Conservation (phyloP, 2,888 invertebrate species). For the Nomada fabriciana region DNA sequence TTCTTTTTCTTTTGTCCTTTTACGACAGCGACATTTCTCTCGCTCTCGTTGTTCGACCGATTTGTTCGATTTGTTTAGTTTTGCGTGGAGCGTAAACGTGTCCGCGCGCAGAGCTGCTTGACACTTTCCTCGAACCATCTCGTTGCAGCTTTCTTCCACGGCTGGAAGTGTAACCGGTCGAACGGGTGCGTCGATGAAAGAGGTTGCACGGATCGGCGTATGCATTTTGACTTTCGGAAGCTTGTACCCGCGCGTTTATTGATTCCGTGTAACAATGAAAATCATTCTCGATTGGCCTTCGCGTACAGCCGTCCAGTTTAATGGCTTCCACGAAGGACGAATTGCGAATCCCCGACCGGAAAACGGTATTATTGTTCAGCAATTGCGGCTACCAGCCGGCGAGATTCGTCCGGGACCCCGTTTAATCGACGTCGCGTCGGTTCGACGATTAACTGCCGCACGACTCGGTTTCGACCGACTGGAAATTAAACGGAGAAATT, state of each 20-base stretch:
- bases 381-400: constrained; percentile 20
- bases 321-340: not conserved
- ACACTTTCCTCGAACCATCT: not conserved
- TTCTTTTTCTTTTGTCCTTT: too few relatives aligned
- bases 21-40: too few relatives aligned
- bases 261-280: too few relatives aligned
- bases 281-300: not conserved
- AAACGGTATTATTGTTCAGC: not conserved
- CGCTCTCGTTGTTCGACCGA: not conserved
- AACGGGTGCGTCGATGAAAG: not conserved
- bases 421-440: not conserved
- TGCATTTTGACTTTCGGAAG: not conserved
- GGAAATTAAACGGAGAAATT: constrained; percentile 52
- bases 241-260: not conserved
- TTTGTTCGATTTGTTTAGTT: not conserved
- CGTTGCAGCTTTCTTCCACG: constrained; percentile 9
- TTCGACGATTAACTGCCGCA: not conserved
- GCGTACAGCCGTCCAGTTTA: not conserved
- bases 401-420: constrained; percentile 16
- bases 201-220: not conserved
- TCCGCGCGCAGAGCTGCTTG: too few relatives aligned
- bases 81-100: not conserved
- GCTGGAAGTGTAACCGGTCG: not conserved
- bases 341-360: not conserved
- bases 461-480: constrained; percentile 29